Conservation (phyloP, 2,113 vertebrate genomes). For the Rana temporaria region DNA sequence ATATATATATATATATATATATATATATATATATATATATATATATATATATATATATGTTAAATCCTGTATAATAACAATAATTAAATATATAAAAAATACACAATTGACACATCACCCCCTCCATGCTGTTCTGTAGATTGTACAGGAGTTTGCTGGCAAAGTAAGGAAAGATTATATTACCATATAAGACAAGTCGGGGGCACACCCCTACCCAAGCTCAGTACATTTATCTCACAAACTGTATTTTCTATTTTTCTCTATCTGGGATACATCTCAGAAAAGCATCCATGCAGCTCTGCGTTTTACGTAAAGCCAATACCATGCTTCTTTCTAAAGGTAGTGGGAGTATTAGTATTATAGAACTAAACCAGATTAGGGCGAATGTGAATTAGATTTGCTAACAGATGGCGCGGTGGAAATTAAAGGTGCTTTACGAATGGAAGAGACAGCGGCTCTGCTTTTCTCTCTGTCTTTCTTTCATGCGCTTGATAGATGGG, state of each 20-base stretch:
- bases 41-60: too few relatives aligned
- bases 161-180: conserved; percentile 2
- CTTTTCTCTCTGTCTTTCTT: conserved; percentile 61
- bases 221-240: background rate
- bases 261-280: conserved; percentile 67
- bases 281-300: conserved; percentile 65
- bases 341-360: conserved; percentile 88
- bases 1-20: too few relatives aligned
- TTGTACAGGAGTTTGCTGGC: too few relatives aligned
- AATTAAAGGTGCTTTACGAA: conserved; percentile 95
- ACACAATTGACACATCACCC: too few relatives aligned
- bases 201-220: background rate
- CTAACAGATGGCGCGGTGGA: conserved; percentile 96
- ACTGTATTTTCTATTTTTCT: conserved; percentile 54
- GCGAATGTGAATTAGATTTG: conserved; percentile 97
- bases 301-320: conserved; percentile 67
- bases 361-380: conserved; percentile 96
- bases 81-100: too few relatives aligned
- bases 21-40: too few relatives aligned
- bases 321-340: conserved; percentile 69
- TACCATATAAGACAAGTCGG: background rate
- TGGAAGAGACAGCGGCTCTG: conserved; percentile 83
- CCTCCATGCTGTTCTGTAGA: too few relatives aligned
- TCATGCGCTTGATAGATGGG: conserved; percentile 87
- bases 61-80: too few relatives aligned